Conservation (phyloP, 2,113 vertebrate genomes). For the Puma concolor region DNA sequence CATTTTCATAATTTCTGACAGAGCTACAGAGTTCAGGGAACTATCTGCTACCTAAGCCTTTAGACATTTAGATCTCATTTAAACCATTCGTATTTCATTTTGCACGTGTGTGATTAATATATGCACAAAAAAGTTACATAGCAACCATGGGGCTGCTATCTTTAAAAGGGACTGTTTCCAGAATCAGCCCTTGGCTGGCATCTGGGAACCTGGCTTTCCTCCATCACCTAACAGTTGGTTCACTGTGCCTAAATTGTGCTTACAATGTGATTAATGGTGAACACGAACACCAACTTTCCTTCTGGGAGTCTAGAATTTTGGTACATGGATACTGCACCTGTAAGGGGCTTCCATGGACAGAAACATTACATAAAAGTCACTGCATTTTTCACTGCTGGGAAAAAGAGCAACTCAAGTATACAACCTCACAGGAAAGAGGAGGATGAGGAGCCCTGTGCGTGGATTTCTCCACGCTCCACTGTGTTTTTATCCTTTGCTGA, state of each 20-base stretch:
- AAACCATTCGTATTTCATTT: background rate
- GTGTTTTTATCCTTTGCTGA: background rate
- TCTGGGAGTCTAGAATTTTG: background rate
- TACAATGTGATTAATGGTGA: background rate
- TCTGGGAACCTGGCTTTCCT: background rate
- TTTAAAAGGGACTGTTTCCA: background rate
- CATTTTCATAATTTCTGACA: conserved; percentile 22
- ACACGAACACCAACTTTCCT: background rate
- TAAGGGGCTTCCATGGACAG: background rate
- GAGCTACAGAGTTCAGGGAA: background rate
- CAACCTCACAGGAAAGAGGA: background rate
- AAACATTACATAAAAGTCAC: background rate
- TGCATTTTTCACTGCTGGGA: background rate
- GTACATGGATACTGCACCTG: background rate
- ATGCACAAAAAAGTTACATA: background rate
- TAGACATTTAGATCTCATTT: background rate
- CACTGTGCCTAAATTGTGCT: background rate
- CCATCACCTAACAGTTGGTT: background rate
- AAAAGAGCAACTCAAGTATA: background rate
- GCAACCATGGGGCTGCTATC: background rate
- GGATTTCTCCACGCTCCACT: background rate
- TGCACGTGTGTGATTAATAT: background rate
- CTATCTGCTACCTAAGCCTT: background rate
- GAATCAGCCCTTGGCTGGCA: background rate
- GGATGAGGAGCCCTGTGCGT: too few species aligned